Conservation (phyloP, 2,113 vertebrate species). For the Salminus brasiliensis region DNA sequence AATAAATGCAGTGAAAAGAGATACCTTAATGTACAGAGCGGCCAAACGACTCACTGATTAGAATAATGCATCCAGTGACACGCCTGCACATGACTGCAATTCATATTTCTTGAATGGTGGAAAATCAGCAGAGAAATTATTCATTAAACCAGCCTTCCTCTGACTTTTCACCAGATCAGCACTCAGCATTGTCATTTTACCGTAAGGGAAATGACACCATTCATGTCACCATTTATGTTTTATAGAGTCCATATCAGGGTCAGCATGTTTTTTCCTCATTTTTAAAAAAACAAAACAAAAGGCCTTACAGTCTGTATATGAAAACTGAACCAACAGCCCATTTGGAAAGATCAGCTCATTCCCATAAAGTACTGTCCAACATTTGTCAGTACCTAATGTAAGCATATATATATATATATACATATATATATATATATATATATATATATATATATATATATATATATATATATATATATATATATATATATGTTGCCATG, state of each 20-base stretch:
- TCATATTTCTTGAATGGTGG: constrained; percentile 22
- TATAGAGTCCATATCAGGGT: not conserved
- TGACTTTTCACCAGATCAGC: constrained; percentile 7
- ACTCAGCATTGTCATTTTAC: not conserved
- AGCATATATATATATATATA: too few relatives aligned
- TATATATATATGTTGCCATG: too few relatives aligned
- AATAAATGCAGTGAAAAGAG: not conserved
- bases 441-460: too few relatives aligned
- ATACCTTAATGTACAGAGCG: not conserved
- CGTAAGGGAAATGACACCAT: not conserved
- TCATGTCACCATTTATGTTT: not conserved
- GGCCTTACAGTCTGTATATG: too few relatives aligned
- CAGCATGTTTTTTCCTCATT: too few relatives aligned
- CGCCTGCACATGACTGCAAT: constrained; percentile 7
- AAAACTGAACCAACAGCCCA: too few relatives aligned
- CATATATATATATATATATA: too few relatives aligned
- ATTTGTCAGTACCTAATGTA: too few relatives aligned
- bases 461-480: too few relatives aligned
- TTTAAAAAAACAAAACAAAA: too few relatives aligned
- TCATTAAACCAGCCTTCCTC: constrained; percentile 34
- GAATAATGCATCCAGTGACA: constrained; percentile 36
- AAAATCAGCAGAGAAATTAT: constrained; percentile 43
- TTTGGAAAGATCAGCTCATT: too few relatives aligned
- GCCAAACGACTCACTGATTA: not conserved
- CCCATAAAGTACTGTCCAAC: too few relatives aligned